Base-by-base conservation (phyloP, 2,888 invertebrate species). In the Trichopoda pennipes region DNA sequence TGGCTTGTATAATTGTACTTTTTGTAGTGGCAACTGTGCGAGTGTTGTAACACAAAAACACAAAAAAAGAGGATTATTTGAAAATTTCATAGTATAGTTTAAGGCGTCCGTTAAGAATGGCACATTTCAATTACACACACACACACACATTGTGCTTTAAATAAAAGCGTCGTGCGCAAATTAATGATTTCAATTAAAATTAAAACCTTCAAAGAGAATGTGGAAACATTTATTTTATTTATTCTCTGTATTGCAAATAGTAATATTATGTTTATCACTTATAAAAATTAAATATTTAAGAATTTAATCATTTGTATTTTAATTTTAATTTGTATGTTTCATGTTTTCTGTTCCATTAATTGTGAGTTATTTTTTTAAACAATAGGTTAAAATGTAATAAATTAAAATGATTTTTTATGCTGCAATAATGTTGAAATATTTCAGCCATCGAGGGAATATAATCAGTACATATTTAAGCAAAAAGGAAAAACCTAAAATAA, bases 141-240 rank as follows among this genome's bases (percentile, higher is more conserved):
- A n/a, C n/a, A 64, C 47, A 69, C 38, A n/a, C 51, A 28, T 32
- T 55, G 32, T 28, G 21, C 12, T 58, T 60, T 21, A 6, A 2
- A 69, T 2, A 28, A 17, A 56, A 38, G 35, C 23, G 9, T 12
- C 23, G 9, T 12, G 19, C 14, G 32, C 28, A 19, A 51, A 17
- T 53, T 38, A 10, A 44, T 42, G 28, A 53, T 17, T 68, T 44
- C 63, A 42, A 51, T 77, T 81, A 53, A 69, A 78, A 81, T 77
- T 77, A 74, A 70, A 78, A 63, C 74, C 77, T 35, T 69, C 1
- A 38, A n/a, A 69, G 60, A 61, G 56, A 56, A 60, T 44, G 8
- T 23, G 35, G 0, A 17, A 51, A 61, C 14, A 60, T 44, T 23
- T 49, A 21, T 49, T 14, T 23, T 49, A 0, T 28, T 28, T 9